phyloP scores from a whole-genome alignment of 2,797 vertebrate species.

The Paguma larvata region DNA sequence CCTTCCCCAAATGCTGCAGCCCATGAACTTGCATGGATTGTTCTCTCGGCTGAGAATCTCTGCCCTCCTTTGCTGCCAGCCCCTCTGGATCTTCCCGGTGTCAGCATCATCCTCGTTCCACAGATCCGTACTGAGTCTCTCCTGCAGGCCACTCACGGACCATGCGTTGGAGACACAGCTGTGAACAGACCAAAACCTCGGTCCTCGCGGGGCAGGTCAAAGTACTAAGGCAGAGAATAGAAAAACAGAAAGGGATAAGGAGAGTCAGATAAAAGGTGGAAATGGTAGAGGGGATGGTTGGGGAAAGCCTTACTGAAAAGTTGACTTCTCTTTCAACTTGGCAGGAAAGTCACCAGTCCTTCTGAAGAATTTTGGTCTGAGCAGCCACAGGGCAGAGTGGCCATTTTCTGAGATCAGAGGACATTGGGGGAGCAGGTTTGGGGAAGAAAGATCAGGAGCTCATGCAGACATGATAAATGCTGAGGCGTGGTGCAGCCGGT shows the following conservation, averaged over 20 bases:
- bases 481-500: rapidly evolving
- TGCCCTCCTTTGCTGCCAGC: not conserved
- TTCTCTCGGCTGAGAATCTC: not conserved
- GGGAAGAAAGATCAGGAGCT: not conserved
- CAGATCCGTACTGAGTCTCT: not conserved
- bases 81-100: not conserved
- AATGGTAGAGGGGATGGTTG: not conserved
- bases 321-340: not conserved
- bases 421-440: not conserved
- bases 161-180: not conserved
- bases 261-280: not conserved
- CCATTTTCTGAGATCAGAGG: not conserved
- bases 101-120: not conserved
- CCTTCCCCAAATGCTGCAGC: not conserved
- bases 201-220: rapidly evolving
- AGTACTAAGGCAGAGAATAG: not conserved
- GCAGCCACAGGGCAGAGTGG: rapidly evolving
- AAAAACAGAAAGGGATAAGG: not conserved
- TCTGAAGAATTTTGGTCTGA: not conserved
- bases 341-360: not conserved
- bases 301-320: not conserved
- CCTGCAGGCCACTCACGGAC: not conserved
- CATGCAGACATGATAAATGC: not conserved
- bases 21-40: not conserved
- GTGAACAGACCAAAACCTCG: not conserved